Evolutionary conservation across 2,797 vertebrate genomes (phyloP).

Genomic region (Sebastes paucispinis): DNA sequence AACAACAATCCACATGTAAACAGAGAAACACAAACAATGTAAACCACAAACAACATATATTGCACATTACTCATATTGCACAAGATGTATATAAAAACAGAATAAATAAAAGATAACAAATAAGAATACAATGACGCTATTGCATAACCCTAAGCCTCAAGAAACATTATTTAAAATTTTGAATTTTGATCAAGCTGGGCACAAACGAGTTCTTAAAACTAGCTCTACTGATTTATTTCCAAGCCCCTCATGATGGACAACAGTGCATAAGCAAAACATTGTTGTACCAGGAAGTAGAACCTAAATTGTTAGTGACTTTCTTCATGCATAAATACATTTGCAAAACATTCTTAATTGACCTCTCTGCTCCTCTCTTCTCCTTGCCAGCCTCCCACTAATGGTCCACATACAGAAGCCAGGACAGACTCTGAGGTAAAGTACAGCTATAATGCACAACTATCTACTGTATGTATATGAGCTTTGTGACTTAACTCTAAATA

Average conservation of each 20-base stretch:
- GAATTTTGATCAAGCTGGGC: too few relatives aligned
- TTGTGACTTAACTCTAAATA: not conserved
- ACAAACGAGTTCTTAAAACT: too few relatives aligned
- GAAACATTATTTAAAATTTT: too few relatives aligned
- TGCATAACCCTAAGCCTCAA: too few relatives aligned
- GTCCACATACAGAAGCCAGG: not conserved
- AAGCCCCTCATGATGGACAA: not conserved
- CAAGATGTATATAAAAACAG: too few relatives aligned
- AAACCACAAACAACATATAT: too few relatives aligned
- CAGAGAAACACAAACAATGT: too few relatives aligned
- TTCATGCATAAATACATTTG: not conserved
- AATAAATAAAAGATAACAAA: too few relatives aligned
- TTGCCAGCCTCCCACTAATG: not conserved
- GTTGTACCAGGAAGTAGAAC: not conserved
- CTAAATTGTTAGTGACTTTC: not conserved
- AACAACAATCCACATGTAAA: too few relatives aligned
- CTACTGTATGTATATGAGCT: not conserved
- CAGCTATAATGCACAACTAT: not conserved
- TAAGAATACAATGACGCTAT: too few relatives aligned
- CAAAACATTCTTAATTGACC: not conserved
- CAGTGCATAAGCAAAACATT: not conserved
- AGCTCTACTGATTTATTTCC: not conserved
- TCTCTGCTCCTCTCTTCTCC: not conserved
- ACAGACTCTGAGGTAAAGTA: constrained; percentile 19
- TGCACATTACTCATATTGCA: too few relatives aligned